These are phyloP conservation scores for Parauchenoglanis punctatus DNA, from an alignment of 2,797 vertebrate species.

Conservation along the genomic window DNA sequence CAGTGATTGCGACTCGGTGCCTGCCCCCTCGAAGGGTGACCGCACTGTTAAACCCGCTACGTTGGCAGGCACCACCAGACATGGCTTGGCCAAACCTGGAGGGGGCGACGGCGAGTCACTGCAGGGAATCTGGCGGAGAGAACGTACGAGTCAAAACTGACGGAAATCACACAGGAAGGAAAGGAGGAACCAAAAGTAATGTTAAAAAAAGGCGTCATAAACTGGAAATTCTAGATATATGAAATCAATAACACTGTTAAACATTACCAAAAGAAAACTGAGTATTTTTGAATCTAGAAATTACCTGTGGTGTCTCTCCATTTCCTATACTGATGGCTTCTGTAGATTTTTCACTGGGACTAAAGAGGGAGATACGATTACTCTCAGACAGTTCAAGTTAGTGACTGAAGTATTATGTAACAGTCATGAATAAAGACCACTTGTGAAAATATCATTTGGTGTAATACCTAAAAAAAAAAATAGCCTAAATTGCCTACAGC, in stretches of 20 bases:
- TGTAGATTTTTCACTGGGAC: constrained; percentile 86
- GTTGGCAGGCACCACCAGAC: constrained; percentile 90
- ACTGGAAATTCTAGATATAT: not conserved
- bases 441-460: not conserved
- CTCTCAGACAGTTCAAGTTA: not conserved
- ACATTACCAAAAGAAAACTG: not conserved
- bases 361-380: constrained; percentile 57
- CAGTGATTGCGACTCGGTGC: constrained; percentile 95
- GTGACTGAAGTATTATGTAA: not conserved
- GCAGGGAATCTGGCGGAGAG: constrained; percentile 79
- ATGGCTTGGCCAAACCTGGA: constrained; percentile 90
- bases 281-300: constrained; percentile 42
- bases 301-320: constrained; percentile 87
- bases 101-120: constrained; percentile 96
- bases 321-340: constrained; percentile 89
- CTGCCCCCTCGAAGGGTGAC: constrained; percentile 93
- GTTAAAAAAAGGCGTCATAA: not conserved
- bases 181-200: not conserved
- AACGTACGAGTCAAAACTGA: not conserved
- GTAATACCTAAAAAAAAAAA: not conserved
- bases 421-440: not conserved
- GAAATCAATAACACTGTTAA: not conserved
- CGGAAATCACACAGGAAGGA: not conserved
- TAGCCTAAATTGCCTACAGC: not conserved
- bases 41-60: constrained; percentile 89